Evolutionary conservation across 1,140 invertebrate species (phyloP).

Genomic region (Brachionus sp.): DNA sequence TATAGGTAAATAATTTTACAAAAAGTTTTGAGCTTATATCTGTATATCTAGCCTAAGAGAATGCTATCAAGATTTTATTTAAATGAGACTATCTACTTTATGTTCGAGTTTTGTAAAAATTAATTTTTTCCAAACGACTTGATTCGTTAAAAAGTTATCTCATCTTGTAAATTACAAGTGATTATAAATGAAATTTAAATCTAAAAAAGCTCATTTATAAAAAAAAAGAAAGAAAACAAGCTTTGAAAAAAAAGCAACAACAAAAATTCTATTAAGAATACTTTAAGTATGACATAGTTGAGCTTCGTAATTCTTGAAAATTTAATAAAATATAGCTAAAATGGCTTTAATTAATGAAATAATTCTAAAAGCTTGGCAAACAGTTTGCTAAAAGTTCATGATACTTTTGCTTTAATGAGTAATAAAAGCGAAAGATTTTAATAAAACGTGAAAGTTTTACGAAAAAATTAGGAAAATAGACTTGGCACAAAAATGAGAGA

Average conservation of each 20-base stretch:
- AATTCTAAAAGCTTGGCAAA: not conserved
- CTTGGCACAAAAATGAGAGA: not conserved
- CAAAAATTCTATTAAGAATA: not conserved
- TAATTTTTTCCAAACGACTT: not conserved
- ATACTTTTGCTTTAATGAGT: not conserved
- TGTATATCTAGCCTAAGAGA: not conserved
- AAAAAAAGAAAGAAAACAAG: no score
- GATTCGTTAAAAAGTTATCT: conserved; percentile 4
- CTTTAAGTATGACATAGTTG: not conserved
- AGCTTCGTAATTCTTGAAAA: not conserved
- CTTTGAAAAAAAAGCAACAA: not conserved
- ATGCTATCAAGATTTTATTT: not conserved
- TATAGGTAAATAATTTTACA: not conserved
- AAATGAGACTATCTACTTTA: not conserved
- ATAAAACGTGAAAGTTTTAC: not conserved
- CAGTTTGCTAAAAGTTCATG: not conserved
- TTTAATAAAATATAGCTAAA: not conserved
- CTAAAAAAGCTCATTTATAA: not conserved
- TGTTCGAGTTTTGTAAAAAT: not conserved
- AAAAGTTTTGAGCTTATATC: not conserved
- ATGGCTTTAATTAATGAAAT: not conserved
- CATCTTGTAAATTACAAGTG: not conserved
- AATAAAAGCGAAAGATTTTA: not conserved
- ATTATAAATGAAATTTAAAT: not conserved
- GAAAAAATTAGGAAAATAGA: not conserved